These are phyloP conservation scores for mouse (Mus musculus) DNA, from an alignment of 2,113 vertebrate species.

Conservation along the genomic window GRCm39 chr2:130933501-130934000, in stretches of 20 bases:
- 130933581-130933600: neutral
- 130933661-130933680: neutral
- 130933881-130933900: neutral
- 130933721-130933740: neutral
- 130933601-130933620: neutral
- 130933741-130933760: neutral
- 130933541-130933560: neutral
- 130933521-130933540: neutral
- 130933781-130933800: neutral
- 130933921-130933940: neutral
- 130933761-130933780: neutral
- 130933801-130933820: neutral
- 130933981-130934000: neutral
- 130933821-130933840: neutral
- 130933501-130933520: neutral
- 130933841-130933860: neutral
- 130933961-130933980: neutral
- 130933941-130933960: neutral
- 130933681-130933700: neutral
- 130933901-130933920: neutral
- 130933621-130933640: neutral
- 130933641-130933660: neutral
- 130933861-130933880: neutral
- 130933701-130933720: neutral
- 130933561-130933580: neutral